Base-by-base conservation (phyloP, 1,140 invertebrate genomes). In the Caenorhabditis latens region DNA sequence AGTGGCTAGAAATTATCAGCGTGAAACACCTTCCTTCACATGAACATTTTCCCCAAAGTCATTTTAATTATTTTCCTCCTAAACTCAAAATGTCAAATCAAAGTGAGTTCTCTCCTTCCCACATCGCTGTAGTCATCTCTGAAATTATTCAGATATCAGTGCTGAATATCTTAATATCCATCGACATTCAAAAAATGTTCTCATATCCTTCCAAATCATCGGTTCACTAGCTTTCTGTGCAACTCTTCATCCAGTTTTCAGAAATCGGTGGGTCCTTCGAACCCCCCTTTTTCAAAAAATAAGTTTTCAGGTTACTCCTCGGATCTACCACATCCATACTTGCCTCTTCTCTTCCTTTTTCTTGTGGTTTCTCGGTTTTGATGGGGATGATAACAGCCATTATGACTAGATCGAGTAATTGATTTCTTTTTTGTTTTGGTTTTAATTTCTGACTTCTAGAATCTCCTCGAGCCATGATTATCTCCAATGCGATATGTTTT, bases 131-230 rank as follows among this genome's bases (percentile, higher is more conserved):
- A 32, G 2, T 32, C 32, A 32, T 1, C 32, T 32, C 32, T 32
- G 32, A 32, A 32, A 1, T 32, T 32, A 32, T 32, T 24, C 46
- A 79, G 71, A 50, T 53, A 46, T 48, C 7, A 79, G n/a, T 32
- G 11, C 19, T 6, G 42, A 50, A 14, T 79, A 79, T 43, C 9
- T 53, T 0, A 79, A 50, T 32, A 79, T 50, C n/a, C 21, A 79
- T n/a, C 43, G 71, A 13, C 19, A 79, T 14, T 79, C 46, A 5
- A 79, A 50, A 50, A 50, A 50, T 79, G 43, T 53, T n/a, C 21
- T 79, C 5, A 79, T 53, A 11, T 79, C 50, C n/a, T 14, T 79
- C 11, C 71, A 79, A 79, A 79, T 79, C 14, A n/a, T 79, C 7
- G 13, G 46, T 79, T 4, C 42, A 3, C 19, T 53, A 11, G 14